Evolutionary conservation across 2,113 vertebrate genomes (phyloP), one percentile per base, ranked within the genome.

Genomic region (Ctenodactylus gundi): DNA sequence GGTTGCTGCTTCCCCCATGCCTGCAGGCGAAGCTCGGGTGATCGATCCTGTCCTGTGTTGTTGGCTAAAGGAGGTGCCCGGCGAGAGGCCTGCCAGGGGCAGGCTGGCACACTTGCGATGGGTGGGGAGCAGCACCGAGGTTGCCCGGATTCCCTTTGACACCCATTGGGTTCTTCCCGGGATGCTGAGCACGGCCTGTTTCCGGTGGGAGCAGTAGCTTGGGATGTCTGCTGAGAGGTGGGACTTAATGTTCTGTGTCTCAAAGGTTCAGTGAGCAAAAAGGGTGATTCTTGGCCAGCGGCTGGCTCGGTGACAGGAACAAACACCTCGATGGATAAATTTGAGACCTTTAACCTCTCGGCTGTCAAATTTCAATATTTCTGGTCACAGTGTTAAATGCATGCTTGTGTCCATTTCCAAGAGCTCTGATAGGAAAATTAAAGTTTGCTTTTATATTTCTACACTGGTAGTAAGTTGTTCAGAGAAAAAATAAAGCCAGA

Each of bases 331-430:
- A 97, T 97, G 97, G 98, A 98, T 98, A 98, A 98, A 98, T 98
- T 96, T 98, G 97, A 97, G 97, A 98, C 98, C 98, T 98, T 98
- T 98, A 97, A 98, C 97, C 97, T 96, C 94, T 95, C 73, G 96
- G 97, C 98, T 98, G 98, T 98, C 98, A 98, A 97, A 98, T 98
- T 98, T 98, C 98, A 98, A 98, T 98, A 98, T 98, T 98, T 98
- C 97, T 97, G 98, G 98, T 98, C 98, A 98, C 96, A 84, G 90
- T 98, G 98, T 98, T 98, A 98, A 98, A 98, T 98, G 97, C 91
- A 95, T 88, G 95, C 95, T 93, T 97, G 90, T 96, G 97, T 96
- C 96, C 95, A 95, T 98, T 97, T 97, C 95, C 95, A 95, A 95
- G 94, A 95, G 93, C 95, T 96, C 1, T 4, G 94, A 98, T 97